Base-by-base conservation (phyloP, 2,888 invertebrate genomes). In the Hymenopus coronatus region DNA sequence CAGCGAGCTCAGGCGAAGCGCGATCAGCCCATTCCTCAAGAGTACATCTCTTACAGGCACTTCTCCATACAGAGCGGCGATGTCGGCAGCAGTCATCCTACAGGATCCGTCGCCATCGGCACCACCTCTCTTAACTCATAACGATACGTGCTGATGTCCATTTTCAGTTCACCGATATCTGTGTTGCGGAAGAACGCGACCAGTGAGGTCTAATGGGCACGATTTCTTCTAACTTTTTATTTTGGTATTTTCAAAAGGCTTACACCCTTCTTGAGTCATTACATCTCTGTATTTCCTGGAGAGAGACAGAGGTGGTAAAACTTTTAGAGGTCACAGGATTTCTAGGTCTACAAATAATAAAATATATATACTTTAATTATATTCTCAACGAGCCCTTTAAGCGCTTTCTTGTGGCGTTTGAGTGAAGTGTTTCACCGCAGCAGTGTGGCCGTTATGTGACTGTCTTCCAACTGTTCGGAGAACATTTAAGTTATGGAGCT, bases 41-140 rank as follows among this genome's bases (percentile, higher is more conserved):
- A 97, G 92, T 97, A 97, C 93, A 96, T 97, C 92, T 97, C 97
- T 33, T 97, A 97, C 92, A 93, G 96, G 90, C 96, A 96, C 92
- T 96, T 96, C 93, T 96, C 96, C 90, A 95, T 96, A 92, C 96
- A 96, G 90, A 95, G 96, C 91, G 96, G 95, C 46, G 96, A 96
- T 83, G 91, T 91, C n/a, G 46, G 87, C 28, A 81, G 82, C n/a
- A 87, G 88, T 12, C 89, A 88, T 85, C 88, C 89, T 15, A 83
- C 83, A 8, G 82, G 87, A 6, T 88, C 88, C n/a, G 85, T 89
- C 33, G 88, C 87, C 27, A 87, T 90, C 85, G 89, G 89, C n/a
- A 90, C 89, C 54, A 90, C 90, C 28, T 90, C 90, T 9, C 90
- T 90, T 84, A 90, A 88, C 84, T 90, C 90, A 54, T 90, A 88